These are phyloP conservation scores for Dione vanillae DNA, from an alignment of 2,888 invertebrate species.

Conservation along the genomic window DNA sequence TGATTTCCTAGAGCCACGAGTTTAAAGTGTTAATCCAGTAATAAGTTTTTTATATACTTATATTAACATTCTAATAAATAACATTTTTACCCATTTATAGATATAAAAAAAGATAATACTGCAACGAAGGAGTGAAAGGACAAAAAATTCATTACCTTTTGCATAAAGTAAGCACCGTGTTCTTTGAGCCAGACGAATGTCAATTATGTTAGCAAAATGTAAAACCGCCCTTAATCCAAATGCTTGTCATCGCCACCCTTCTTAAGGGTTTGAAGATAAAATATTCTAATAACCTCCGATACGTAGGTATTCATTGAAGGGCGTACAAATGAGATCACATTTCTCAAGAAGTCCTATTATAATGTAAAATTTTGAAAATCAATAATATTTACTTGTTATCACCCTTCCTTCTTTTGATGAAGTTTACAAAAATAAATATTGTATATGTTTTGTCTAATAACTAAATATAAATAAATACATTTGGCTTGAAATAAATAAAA, in stretches of 20 bases:
- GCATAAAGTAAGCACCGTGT: background rate
- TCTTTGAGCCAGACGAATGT: constrained; percentile 2
- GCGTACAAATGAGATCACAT: constrained; percentile 65
- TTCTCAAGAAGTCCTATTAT: constrained; percentile 47
- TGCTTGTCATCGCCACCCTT: constrained; percentile 34
- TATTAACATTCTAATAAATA: background rate
- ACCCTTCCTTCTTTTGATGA: background rate
- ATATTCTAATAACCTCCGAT: constrained; percentile 41
- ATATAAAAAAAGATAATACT: background rate
- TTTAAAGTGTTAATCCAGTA: no score
- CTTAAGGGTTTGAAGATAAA: constrained; percentile 41
- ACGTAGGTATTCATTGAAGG: constrained; percentile 54
- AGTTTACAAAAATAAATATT: background rate
- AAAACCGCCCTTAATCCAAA: constrained; percentile 21
- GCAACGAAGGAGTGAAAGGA: background rate
- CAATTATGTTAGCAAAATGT: constrained; percentile 12
- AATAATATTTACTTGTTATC: background rate
- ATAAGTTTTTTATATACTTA: no score
- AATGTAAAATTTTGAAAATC: background rate
- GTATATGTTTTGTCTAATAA: no score
- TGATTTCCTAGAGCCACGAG: no score
- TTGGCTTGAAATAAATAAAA: no score
- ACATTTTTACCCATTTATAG: background rate
- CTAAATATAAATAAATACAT: no score
- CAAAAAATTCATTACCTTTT: background rate